These are phyloP conservation scores for Eristalinus sepulchralis DNA, from an alignment of 2,888 invertebrate species.

Conservation along the genomic window DNA sequence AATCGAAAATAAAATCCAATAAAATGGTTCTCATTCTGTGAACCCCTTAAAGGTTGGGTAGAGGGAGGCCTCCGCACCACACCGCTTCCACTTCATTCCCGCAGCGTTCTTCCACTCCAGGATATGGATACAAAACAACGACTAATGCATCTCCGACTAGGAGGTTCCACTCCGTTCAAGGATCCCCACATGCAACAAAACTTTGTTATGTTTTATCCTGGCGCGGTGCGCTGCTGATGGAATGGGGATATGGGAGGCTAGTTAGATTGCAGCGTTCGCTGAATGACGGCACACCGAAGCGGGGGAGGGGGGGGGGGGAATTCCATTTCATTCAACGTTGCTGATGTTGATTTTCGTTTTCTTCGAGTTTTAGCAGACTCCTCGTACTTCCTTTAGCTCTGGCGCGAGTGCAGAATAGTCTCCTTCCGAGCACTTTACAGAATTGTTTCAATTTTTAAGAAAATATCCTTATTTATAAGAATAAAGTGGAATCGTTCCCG, in stretches of 20 bases:
- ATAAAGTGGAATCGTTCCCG: conserved; percentile 64
- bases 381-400: conserved; percentile 7
- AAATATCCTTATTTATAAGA: conserved; percentile 67
- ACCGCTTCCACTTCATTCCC: conserved; percentile 20
- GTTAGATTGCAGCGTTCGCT: neutral
- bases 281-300: neutral
- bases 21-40: conserved; percentile 53
- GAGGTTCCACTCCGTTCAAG: conserved; percentile 5
- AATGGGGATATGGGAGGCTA: neutral
- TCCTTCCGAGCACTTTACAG: conserved; percentile 67
- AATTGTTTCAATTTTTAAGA: conserved; percentile 71
- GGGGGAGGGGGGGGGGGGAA: conserved; percentile 9
- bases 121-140: conserved; percentile 66
- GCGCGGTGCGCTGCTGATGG: conserved; percentile 3
- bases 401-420: conserved; percentile 15
- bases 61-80: neutral
- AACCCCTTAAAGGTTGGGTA: conserved; percentile 12
- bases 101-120: conserved; percentile 39
- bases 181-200: conserved; percentile 50
- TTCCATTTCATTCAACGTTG: conserved; percentile 60
- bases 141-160: conserved; percentile 67
- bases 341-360: conserved; percentile 64
- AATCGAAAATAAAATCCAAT: conserved; percentile 58
- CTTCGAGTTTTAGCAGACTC: conserved; percentile 4
- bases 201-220: conserved; percentile 57